Base-by-base conservation (phyloP, 2,888 invertebrate species). In the Griposia aprilina region DNA sequence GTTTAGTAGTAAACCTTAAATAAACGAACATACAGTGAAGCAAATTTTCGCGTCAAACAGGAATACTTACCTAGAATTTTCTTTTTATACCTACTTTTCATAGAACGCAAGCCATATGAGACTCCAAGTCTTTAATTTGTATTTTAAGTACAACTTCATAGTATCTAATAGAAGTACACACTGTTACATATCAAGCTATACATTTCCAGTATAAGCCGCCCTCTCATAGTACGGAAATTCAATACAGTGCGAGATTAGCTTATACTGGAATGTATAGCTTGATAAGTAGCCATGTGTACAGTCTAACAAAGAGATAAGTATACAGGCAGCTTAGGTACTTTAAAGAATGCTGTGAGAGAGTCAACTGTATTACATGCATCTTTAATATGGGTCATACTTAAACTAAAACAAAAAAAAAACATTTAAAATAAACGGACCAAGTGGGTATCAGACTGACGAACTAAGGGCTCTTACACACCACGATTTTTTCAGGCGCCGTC, bases 41-140 rank as follows among this genome's bases (percentile, higher is more conserved):
- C 23, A 5, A 41, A 26, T 41, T 17, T 2, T 52, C 41, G 3
- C 17, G 60, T 23, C 7, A 36, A 59, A 36, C 15, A 13, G 26
- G 0, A 62, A 76, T 20, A 77, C 0, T 11, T 23, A 23, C 5
- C 17, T 48, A 23, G 36, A 17, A 36, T 26, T 76, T 36, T 48
- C 11, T 15, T 48, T 45, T 77, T n/a, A 63, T 13, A 26, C 15
- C 17, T 57, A 36, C 0, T 26, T 78, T 76, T 26, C 78, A 26
- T 8, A 17, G 55, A 65, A 78, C 15, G 2, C 48, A 48, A 17
- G 17, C 36, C 63, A n/a, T 36, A 55, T n/a, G 59, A 23, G n/a
- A 36, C 30, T 20, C 23, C 8, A 2, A 63, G 48, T 55, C 62
- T 79, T 63, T 69, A 50, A 78, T 78, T 78, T 62, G 1, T 26